Conservation (phyloP, 2,888 invertebrate genomes). For the Lithosia quadra region DNA sequence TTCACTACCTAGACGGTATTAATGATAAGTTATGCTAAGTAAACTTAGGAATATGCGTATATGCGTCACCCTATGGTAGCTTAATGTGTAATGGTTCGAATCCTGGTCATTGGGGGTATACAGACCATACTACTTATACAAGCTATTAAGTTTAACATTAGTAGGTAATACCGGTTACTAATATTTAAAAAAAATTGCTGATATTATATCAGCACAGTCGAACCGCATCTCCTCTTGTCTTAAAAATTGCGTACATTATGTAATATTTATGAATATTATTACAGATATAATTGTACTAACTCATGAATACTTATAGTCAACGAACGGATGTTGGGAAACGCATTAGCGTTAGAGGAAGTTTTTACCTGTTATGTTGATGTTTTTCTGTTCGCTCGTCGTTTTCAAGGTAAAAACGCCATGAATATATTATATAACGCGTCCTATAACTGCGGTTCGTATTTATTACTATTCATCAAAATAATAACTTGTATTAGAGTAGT, state of each 20-base stretch:
- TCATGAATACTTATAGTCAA: slow-evolving; percentile 34
- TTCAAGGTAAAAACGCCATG: slow-evolving; percentile 57
- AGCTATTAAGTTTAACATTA: too few species aligned
- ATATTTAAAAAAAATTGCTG: too few species aligned
- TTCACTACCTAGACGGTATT: too few species aligned
- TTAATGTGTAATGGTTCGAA: too few species aligned
- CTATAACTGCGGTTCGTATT: slow-evolving; percentile 21
- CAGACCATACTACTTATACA: too few species aligned
- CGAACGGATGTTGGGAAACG: slow-evolving; percentile 56
- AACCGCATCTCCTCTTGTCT: not conserved
- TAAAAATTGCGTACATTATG: not conserved
- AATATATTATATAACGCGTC: slow-evolving; percentile 42
- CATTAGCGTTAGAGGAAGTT: slow-evolving; percentile 57
- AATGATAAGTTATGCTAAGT: too few species aligned
- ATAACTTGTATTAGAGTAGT: not conserved
- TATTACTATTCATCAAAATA: not conserved
- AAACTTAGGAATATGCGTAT: too few species aligned
- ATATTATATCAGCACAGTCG: not conserved
- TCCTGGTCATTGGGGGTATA: too few species aligned
- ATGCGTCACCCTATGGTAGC: too few species aligned
- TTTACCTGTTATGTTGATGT: slow-evolving; percentile 59
- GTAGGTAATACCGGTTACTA: too few species aligned
- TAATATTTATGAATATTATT: not conserved
- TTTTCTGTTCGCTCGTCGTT: slow-evolving; percentile 60
- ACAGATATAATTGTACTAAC: slow-evolving; percentile 13